Base-by-base conservation (phyloP, 1,140 invertebrate species). In the Contarinia nasturtii region DNA sequence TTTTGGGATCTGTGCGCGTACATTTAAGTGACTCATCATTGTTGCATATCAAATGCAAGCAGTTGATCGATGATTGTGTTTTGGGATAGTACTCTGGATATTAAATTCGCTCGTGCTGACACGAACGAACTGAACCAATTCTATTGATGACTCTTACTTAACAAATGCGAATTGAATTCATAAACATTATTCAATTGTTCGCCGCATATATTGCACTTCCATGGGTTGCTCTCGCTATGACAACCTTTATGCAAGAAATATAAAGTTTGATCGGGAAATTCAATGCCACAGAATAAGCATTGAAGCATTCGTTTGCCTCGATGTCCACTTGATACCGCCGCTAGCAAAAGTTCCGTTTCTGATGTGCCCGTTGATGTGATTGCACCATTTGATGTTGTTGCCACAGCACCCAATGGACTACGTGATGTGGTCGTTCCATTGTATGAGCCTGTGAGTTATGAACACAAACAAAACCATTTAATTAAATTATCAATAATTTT, bases 171-270 rank as follows among this genome's bases (percentile, higher is more conserved):
- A 70, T 93, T 92, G 69, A 97, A 97, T 66, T 94, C 87, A 66
- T 95, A 94, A 33, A 92, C 80, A 59, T 93, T 91, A 58, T 77
- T 82, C 64, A 87, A 92, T 57, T 84, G 79, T 65, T 91, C 85
- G 21, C 90, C 90, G 65, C 93, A 97, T 53, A 95, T 87, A 69
- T 96, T 96, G 67, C 93, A 97, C 65, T 91, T 91, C 89, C 90
- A 96, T 0, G 92, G 91, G 70, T 95, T 92, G 50, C 87, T 85
- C 55, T 94, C 86, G 52, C 87, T 91, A 69, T 97, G 93, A 62
- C 93, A 88, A 51, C 91, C 91, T 70, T 94, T 95, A 70, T 97
- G 93, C 44, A 97, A 73, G 67, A 95, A 91, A 67, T 95, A 96
- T 27, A 96, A 71, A 0, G 90, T 95, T 57, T 86, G 85, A 68